Evolutionary conservation across 2,113 vertebrate species (phyloP), one percentile per base, ranked within the genome.

Genomic region (Rutilus rutilus): DNA sequence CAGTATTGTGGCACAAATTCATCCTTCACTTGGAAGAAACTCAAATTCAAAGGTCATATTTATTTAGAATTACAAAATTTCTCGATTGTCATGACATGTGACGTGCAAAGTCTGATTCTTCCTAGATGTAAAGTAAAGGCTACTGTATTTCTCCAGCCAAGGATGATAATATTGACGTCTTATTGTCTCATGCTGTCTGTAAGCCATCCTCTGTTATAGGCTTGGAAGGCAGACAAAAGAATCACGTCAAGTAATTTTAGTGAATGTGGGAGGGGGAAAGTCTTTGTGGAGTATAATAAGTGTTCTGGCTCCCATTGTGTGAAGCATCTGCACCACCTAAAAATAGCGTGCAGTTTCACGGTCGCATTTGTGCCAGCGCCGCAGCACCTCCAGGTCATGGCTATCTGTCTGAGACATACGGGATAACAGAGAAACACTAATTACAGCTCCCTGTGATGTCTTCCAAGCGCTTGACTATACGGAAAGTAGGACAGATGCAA

Each of bases 391-490:
- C 30, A 60, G 85, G 75, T 60, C 73, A 73, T 62, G 30, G 81
- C 30, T 59, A 62, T 45, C 47, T 33, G 36, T 62, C 25, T 36
- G 67, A 79, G 57, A 64, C 54, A 80, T 80, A 80, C 36, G 11
- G 59, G 76, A 76, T 80, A 64, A 86, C 69, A 64, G 83, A 82
- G 76, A 78, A 71, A 75, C 65, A 69, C 74, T 85, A 84, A 86
- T 88, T 76, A 88, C 69, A 50, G 81, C 54, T 75, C 45, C 57
- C 45, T 45, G 30, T 62, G 19, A 78, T 17, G 23, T 54, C 33
- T 23, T 60, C 15, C 59, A 25, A 25, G 19, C n/a, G 19, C 59
- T 64, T 62, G 27, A 17, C 21, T 62, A 21, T 57, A 9, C 3
- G 8, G 8, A 62, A 25, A 19, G 36, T 62, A 79, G 14, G 3